Base-by-base conservation (phyloP, 2,888 invertebrate genomes). In the Eupithecia subfuscata region DNA sequence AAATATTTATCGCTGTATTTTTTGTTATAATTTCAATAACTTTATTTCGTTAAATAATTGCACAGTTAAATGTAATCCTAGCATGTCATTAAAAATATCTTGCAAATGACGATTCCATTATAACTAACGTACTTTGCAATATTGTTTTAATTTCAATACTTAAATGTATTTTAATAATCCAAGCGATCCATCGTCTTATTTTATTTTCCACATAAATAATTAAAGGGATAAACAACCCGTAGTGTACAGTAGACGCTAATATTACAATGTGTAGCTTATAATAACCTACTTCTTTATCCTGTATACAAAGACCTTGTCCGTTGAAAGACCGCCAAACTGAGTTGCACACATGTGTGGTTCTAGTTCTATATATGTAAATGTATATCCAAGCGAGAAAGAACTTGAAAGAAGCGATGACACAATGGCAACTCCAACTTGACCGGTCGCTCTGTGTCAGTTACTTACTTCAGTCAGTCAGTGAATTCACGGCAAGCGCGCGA, bases 401-500 rank as follows among this genome's bases (percentile, higher is more conserved):
- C 43, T 68, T 60, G 60, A 60, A 88, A 80, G 79, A 80, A 81
- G 80, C 82, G 87, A 90, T 88, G 90, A 89, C 89, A 92, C 91
- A 89, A 89, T 85, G 84, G 82, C 83, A 86, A 86, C 90, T 90
- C 91, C 90, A 85, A 87, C 89, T 90, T 90, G 89, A 92, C 91
- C 90, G 90, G 87, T 85, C 43, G 43, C 86, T 76, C 79, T 52
- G n/a, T 43, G 64, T 48, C 73, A 72, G 67, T 71, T 37, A 22
- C 65, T 71, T 37, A 22, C 65, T 65, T 67, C 63, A 56, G 6
- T 40, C 9, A 8, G 8, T 40, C 40, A 43, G 74, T 82, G 82
- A 93, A 94, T 93, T 90, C 86, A 83, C 86, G 87, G 88, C 89
- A 86, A 87, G 87, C 93, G 85, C 86, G 89, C 87, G 87, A 80